Conservation (phyloP, 2,113 vertebrate species). For the Python bivittatus region DNA sequence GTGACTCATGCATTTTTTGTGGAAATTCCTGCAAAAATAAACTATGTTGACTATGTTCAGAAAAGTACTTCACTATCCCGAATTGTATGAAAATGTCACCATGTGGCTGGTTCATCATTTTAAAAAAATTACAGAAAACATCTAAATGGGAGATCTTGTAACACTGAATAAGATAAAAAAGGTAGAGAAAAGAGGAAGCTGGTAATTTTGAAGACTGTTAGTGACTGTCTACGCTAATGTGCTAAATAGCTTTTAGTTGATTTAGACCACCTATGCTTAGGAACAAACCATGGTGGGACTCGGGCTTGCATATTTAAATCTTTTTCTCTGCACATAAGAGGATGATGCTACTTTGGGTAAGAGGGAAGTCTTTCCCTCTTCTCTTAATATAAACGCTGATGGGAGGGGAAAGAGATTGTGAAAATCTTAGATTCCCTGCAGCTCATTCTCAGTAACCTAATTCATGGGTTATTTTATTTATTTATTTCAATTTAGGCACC, state of each 20-base stretch:
- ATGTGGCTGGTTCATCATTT: neutral
- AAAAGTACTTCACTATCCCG: neutral
- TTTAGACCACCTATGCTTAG: neutral
- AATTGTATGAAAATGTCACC: neutral
- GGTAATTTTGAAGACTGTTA: constrained; percentile 42
- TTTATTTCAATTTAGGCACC: no score
- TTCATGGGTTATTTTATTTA: neutral
- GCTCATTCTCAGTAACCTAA: neutral
- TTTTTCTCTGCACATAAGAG: neutral
- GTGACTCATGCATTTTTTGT: neutral
- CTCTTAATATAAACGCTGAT: neutral
- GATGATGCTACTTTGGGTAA: neutral
- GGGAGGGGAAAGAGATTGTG: no score
- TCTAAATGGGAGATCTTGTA: neutral
- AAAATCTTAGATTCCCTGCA: neutral
- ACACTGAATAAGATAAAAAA: neutral
- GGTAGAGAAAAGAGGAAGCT: neutral
- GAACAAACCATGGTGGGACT: neutral
- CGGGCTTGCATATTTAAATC: neutral
- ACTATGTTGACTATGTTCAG: neutral
- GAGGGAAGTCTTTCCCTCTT: neutral
- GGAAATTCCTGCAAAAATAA: neutral
- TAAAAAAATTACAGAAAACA: neutral
- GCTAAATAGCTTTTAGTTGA: neutral
- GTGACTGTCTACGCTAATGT: neutral